phyloP scores from a whole-genome alignment of 2,888 invertebrate genomes.

The Athalia cordata region DNA sequence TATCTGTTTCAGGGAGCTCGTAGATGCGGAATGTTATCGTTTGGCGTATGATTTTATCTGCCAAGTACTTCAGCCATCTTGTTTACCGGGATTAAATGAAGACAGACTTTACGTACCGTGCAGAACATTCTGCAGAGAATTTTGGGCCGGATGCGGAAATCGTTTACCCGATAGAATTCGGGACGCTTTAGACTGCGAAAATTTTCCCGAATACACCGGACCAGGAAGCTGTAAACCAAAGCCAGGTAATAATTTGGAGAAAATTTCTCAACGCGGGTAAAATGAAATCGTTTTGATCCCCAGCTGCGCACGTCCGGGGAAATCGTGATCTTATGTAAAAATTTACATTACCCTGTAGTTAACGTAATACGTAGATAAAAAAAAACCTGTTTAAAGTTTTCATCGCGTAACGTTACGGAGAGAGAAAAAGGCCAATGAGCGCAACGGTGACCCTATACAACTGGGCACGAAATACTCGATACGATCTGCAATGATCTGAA shows the following conservation, averaged over 20 bases:
- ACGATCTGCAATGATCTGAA: background rate
- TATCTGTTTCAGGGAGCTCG: slow-evolving; percentile 80
- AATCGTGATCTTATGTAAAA: slow-evolving; percentile 2
- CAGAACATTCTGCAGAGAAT: slow-evolving; percentile 88
- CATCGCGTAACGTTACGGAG: background rate
- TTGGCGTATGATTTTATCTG: slow-evolving; percentile 93
- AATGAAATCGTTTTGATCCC: background rate
- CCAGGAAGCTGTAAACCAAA: slow-evolving; percentile 84
- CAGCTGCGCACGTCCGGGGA: background rate
- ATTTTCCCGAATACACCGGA: slow-evolving; percentile 87
- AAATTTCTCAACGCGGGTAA: background rate
- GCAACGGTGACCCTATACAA: background rate
- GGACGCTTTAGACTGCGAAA: slow-evolving; percentile 84
- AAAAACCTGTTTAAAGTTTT: slow-evolving; percentile 31
- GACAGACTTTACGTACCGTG: slow-evolving; percentile 83
- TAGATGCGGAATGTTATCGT: slow-evolving; percentile 92
- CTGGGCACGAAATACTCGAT: background rate
- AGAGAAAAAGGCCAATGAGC: slow-evolving; percentile 30
- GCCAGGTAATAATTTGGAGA: slow-evolving; percentile 77
- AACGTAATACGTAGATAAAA: background rate
- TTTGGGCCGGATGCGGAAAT: slow-evolving; percentile 88
- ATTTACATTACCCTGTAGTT: background rate
- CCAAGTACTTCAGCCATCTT: slow-evolving; percentile 88
- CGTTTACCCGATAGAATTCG: slow-evolving; percentile 83
- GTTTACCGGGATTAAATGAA: slow-evolving; percentile 74